phyloP scores from a whole-genome alignment of 1,140 invertebrate species.

The Papilio dardanus region DNA sequence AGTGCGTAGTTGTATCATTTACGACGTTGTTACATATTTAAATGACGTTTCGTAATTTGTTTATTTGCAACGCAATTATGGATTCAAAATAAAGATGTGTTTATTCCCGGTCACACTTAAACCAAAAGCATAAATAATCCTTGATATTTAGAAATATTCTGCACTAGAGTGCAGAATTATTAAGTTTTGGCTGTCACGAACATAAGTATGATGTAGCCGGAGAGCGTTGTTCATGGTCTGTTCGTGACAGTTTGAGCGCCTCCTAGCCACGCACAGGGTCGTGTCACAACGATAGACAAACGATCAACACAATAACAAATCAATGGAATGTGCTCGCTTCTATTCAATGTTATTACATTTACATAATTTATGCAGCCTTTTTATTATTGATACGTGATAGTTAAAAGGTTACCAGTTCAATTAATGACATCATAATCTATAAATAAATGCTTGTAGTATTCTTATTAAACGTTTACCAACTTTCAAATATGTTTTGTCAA shows the following conservation, averaged over 20 bases:
- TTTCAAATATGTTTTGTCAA: neutral
- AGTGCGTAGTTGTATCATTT: no score
- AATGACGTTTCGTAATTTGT: no score
- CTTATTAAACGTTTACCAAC: neutral
- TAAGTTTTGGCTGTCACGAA: no score
- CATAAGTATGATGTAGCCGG: no score
- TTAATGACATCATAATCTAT: neutral
- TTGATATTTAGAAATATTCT: no score
- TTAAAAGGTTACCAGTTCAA: neutral
- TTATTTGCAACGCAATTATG: no score
- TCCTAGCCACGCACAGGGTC: neutral
- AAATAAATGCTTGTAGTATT: neutral
- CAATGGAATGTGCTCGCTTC: neutral
- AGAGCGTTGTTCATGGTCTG: neutral
- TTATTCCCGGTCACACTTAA: no score
- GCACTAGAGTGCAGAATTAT: no score
- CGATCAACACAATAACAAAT: neutral
- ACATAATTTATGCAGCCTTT: constrained; percentile 17
- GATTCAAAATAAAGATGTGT: no score
- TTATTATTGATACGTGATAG: constrained; percentile 9
- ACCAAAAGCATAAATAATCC: no score
- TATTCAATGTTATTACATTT: constrained; percentile 17
- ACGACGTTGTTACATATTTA: no score
- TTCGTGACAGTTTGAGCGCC: neutral
- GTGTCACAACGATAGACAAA: neutral